Evolutionary conservation across 30 jellyfish, hydroid and myxozoan genomes (phyloP).

Genomic region (Euphysa ruthae): DNA sequence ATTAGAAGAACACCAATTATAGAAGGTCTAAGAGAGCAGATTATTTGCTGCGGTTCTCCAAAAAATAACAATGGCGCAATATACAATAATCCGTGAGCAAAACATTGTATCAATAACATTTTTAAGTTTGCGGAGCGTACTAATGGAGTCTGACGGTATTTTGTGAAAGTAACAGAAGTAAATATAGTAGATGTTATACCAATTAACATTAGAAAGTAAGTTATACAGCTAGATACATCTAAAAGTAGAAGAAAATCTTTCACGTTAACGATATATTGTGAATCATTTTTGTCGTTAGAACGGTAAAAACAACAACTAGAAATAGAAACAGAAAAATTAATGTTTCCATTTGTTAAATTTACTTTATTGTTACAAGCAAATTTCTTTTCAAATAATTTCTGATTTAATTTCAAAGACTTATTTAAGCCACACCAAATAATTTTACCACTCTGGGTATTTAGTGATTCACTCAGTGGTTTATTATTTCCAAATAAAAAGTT

Average conservation of each 20-base stretch:
- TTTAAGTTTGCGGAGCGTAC: constrained; percentile 12
- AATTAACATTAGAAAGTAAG: neutral
- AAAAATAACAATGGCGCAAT: constrained; percentile 12
- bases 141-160: constrained; percentile 11
- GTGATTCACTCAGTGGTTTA: no score
- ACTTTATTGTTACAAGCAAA: no score
- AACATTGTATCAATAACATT: constrained; percentile 8
- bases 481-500: no score
- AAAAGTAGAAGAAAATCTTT: neutral
- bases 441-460: no score
- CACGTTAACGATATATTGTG: no score
- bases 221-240: neutral
- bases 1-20: constrained; percentile 13
- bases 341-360: no score
- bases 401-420: no score
- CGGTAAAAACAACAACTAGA: no score
- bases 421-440: no score
- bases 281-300: no score
- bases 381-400: no score
- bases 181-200: neutral
- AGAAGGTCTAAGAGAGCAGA: constrained; percentile 9
- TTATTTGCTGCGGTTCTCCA: constrained; percentile 8
- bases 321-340: no score
- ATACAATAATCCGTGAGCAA: constrained; percentile 7
- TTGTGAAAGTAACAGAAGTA: neutral